These are phyloP conservation scores for Artibeus jamaicensis DNA, from an alignment of 2,797 vertebrate genomes.

Conservation along the genomic window DNA sequence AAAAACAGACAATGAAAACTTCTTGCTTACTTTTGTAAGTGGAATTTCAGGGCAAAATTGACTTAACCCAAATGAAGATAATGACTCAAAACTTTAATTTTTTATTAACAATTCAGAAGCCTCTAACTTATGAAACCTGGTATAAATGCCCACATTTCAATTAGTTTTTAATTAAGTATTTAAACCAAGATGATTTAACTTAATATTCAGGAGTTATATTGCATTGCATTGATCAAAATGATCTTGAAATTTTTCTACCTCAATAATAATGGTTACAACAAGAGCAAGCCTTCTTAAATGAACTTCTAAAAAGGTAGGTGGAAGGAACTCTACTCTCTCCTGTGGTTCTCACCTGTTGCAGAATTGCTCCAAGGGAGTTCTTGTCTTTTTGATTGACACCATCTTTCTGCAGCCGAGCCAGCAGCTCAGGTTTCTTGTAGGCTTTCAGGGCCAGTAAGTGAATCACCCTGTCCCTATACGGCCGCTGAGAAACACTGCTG, in stretches of 20 bases:
- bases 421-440: slow-evolving; percentile 94
- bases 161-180: slow-evolving; percentile 7
- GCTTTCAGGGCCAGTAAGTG: slow-evolving; percentile 91
- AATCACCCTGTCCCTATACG: slow-evolving; percentile 91
- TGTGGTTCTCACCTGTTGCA: slow-evolving; percentile 88
- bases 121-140: slow-evolving; percentile 5
- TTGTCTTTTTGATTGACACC: slow-evolving; percentile 94
- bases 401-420: slow-evolving; percentile 91
- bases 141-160: background rate
- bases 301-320: background rate
- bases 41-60: slow-evolving; percentile 39
- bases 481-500: slow-evolving; percentile 87
- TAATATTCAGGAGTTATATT: slow-evolving; percentile 27
- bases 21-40: background rate
- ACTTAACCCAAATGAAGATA: slow-evolving; percentile 29
- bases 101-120: background rate
- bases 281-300: background rate
- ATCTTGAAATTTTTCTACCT: slow-evolving; percentile 1
- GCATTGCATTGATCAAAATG: background rate
- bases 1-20: background rate
- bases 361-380: slow-evolving; percentile 88
- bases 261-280: background rate
- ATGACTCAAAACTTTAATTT: background rate
- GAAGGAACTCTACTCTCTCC: background rate
- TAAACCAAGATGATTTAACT: slow-evolving; percentile 1